A percentile compares a stretch with the other conserved stretches of the same genome.
Evolutionary conservation across 2,888 invertebrate species (phyloP).

Genomic region (Atrina japonica): DNA sequence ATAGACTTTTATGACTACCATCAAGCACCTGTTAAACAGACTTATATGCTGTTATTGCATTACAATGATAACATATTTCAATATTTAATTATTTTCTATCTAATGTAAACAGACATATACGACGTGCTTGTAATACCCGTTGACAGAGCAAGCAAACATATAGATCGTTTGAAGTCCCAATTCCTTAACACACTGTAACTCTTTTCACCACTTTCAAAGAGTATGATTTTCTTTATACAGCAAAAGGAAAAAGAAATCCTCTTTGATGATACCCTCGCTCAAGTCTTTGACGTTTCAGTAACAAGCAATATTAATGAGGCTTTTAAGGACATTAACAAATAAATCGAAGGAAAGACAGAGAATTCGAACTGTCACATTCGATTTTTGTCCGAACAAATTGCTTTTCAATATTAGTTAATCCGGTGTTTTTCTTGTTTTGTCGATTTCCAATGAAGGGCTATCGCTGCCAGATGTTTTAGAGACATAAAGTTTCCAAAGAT

Average conservation of each 20-base stretch:
- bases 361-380: constrained; percentile 32
- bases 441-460: constrained; percentile 20
- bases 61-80: no score
- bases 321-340: constrained; percentile 18
- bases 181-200: no score
- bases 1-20: no score
- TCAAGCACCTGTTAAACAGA: no score
- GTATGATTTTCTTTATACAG: neutral
- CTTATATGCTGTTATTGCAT: no score
- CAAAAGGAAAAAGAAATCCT: neutral
- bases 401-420: constrained; percentile 29
- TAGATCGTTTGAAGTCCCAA: no score
- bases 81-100: no score
- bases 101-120: no score
- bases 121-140: no score
- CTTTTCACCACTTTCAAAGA: neutral
- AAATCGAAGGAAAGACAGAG: constrained; percentile 20
- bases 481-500: no score
- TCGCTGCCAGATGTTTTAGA: no score
- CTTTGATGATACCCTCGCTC: neutral
- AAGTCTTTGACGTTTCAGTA: neutral
- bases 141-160: no score
- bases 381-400: constrained; percentile 28
- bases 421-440: constrained; percentile 3
- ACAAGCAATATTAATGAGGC: constrained; percentile 15